phyloP scores from a whole-genome alignment of 2,888 invertebrate species.

The Acrobasis suavella region DNA sequence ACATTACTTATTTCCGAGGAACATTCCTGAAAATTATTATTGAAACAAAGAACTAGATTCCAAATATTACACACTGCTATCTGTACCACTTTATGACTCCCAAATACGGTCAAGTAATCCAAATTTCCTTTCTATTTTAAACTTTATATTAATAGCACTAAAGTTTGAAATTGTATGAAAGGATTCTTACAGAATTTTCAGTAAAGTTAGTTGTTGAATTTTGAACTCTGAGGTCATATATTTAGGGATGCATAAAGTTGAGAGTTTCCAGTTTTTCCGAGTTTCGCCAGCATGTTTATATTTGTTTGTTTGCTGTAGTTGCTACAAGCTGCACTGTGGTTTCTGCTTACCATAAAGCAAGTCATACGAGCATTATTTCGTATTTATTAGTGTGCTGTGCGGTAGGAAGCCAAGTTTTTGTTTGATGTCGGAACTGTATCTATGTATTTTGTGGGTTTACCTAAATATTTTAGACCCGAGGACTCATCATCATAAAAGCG shows the following conservation, averaged over 20 bases:
- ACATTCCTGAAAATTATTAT: neutral
- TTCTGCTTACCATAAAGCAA: constrained; percentile 3
- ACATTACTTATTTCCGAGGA: neutral
- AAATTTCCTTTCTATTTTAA: neutral
- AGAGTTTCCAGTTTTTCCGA: constrained; percentile 2
- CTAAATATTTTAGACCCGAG: neutral
- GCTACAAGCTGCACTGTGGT: constrained; percentile 12
- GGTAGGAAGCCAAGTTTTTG: neutral
- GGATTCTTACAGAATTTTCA: constrained; percentile 2
- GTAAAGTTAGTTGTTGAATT: neutral
- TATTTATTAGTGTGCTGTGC: constrained; percentile 7
- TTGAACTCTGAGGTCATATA: constrained; percentile 3
- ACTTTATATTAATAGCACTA: neutral
- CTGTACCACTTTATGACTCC: constrained; percentile 4
- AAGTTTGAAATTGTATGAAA: neutral
- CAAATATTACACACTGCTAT: constrained; percentile 8
- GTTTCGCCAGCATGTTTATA: constrained; percentile 7
- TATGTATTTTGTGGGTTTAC: neutral
- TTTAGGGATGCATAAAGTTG: constrained; percentile 10
- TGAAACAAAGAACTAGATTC: neutral
- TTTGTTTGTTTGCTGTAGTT: constrained; percentile 3
- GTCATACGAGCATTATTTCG: constrained; percentile 9
- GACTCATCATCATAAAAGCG: too few species aligned
- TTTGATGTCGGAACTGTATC: neutral
- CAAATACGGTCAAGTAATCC: neutral